Evolutionary conservation across 1,140 invertebrate species (phyloP), one percentile per base, ranked within the genome.

Genomic region (Heliconius congener): DNA sequence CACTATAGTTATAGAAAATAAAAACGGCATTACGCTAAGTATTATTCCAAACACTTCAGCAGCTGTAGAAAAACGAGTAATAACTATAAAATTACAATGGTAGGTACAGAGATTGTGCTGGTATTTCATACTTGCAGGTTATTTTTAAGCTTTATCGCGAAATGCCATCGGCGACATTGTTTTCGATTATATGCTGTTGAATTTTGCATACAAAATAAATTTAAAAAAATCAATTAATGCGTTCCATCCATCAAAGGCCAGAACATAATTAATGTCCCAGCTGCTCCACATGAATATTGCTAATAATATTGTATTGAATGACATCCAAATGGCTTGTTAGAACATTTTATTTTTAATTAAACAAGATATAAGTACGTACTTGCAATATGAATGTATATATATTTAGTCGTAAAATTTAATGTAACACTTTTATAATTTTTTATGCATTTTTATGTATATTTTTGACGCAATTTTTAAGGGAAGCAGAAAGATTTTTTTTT

Each of bases 91-190:
- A 27, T 66, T 66, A 66, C 60, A 66, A 30, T 66, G 60, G 27
- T 66, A 66, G 60, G 30, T 27, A 66, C 60, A 66, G 60, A 66
- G 60, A 66, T 66, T 66, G 60, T 66, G 60, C 60, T 23, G 60
- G 60, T 66, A 66, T 66, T 66, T 27, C 60, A 23, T 66, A 27
- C 27, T 66, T 27, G 60, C 60, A 3, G 60, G 60, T 66, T 66
- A 66, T 66, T 66, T 30, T 66, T 66, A 66, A 66, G 13, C 30
- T 66, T 46, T 66, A 66, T 66, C 60, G 60, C 13, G 27, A 66
- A 66, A 27, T 66, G 60, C 60, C 60, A 66, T 66, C 60, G 60
- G 60, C 60, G 60, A 66, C 60, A 66, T 66, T 66, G 60, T 66
- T 66, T 66, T 66, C 60, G 60, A 66, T 66, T 66, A 66, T 23